Evolutionary conservation across 2,113 vertebrate species (phyloP).

Genomic region (Nyctereutes procyonoides): DNA sequence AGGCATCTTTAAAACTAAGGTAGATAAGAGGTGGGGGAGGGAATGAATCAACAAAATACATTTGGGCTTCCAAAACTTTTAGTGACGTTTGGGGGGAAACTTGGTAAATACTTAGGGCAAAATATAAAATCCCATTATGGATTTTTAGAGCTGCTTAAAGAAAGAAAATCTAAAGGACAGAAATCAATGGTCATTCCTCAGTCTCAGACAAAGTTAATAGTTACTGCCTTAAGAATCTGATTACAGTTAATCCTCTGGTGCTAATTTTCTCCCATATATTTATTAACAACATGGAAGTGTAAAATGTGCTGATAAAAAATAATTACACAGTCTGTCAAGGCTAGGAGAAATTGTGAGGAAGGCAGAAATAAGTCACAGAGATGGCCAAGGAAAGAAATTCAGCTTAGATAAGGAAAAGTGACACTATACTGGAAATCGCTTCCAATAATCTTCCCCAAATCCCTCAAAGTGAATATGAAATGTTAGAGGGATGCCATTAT

Average conservation of each 20-base stretch:
- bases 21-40: constrained; percentile 51
- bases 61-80: constrained; percentile 74
- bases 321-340: constrained; percentile 71
- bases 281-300: constrained; percentile 79
- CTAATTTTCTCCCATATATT: constrained; percentile 66
- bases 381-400: constrained; percentile 56
- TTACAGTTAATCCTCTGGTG: constrained; percentile 64
- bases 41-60: constrained; percentile 70
- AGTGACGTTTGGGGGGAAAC: constrained; percentile 66
- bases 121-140: constrained; percentile 65
- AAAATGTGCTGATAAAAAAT: constrained; percentile 80
- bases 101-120: constrained; percentile 66
- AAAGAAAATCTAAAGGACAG: constrained; percentile 69
- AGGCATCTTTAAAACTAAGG: constrained; percentile 66
- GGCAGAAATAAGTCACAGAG: constrained; percentile 65
- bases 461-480: background rate
- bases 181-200: constrained; percentile 77
- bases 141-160: background rate
- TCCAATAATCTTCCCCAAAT: constrained; percentile 41
- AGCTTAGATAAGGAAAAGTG: background rate
- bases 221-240: constrained; percentile 69
- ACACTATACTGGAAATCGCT: background rate
- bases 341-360: constrained; percentile 45
- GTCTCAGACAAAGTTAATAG: constrained; percentile 68
- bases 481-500: background rate